Evolutionary conservation across 1,140 invertebrate genomes (phyloP), one percentile per base, ranked within the genome.

Genomic region (Polypedilum pembai): DNA sequence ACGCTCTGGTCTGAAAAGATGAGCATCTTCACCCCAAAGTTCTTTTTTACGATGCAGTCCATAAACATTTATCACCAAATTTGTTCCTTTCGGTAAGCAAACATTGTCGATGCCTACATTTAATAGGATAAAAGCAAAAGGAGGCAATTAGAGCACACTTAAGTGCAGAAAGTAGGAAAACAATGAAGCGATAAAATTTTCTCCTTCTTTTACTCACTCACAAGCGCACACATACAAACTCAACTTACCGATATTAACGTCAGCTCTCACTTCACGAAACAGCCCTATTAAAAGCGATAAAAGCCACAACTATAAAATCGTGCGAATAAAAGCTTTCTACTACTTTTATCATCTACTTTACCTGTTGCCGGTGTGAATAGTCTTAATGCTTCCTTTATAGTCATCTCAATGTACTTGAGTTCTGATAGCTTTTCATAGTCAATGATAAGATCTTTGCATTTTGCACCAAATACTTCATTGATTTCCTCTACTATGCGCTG

Each of bases 1-100:
- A 75, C 89, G 80, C 75, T 91, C 88, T 0, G 90, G 90, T 79
- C 91, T 84, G 78, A 90, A 92, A 20, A 81, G 80, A 8, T 89
- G 84, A 0, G 90, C 89, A 76, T 91, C 84, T 2, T 88, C 84
- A 75, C 86, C 82, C 82, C 84, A 88, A 75, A 83, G 81, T 74
- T 83, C 80, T 8, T 83, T 80, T 76, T 85, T 79, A 69, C 82
- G 78, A 76, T 89, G 87, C 0, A 85, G 74, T 40, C 83, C 81
- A 78, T 79, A 81, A 33, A 83, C 81, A 40, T 77, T 78, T 1
- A 81, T 76, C 3, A 79, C 78, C 0, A 80, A 76, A 8, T 81
- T 81, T 7, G 80, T 78, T 7, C 81, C 81, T 21, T 78, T 79
- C 0, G 82, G 82, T 0, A 83, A 56, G 7, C 80, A 80, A 81